These are phyloP conservation scores for Tribolium freemani DNA, from an alignment of 2,888 invertebrate genomes.

Conservation along the genomic window DNA sequence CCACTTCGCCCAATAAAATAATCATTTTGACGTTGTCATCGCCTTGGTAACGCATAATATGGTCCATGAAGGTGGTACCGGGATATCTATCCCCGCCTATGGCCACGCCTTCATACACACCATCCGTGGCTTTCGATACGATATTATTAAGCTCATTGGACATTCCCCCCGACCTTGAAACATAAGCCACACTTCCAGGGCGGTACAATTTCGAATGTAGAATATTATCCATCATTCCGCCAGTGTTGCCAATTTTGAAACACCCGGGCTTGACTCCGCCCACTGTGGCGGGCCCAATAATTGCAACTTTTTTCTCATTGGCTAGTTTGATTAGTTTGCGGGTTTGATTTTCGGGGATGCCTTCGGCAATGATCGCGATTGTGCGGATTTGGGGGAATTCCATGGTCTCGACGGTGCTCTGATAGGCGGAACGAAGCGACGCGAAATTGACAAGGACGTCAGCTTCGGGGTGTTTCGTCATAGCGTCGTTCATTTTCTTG, in stretches of 20 bases:
- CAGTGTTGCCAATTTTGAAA: conserved; percentile 99
- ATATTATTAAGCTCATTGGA: conserved; percentile 99
- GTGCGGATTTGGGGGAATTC: conserved; percentile 94
- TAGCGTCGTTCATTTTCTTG: conserved; percentile 97
- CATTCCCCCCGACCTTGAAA: conserved; percentile 99
- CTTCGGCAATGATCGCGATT: conserved; percentile 99
- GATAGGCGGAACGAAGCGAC: conserved; percentile 96
- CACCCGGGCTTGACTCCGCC: conserved; percentile 99
- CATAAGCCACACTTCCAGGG: conserved; percentile 97
- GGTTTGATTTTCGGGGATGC: conserved; percentile 99
- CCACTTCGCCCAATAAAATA: conserved; percentile 97
- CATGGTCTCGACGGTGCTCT: conserved; percentile 95
- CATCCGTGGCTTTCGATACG: conserved; percentile 95
- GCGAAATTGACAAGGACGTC: conserved; percentile 98
- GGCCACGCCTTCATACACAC: conserved; percentile 97
- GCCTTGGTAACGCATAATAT: conserved; percentile 88
- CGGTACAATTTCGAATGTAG: conserved; percentile 96
- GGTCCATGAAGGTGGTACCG: conserved; percentile 98
- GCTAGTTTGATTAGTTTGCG: conserved; percentile 90
- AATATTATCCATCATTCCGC: conserved; percentile 99
- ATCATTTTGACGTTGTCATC: conserved; percentile 93
- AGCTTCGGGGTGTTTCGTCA: conserved; percentile 94
- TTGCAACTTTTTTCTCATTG: conserved; percentile 76
- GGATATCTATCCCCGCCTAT: conserved; percentile 98
- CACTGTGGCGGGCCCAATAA: conserved; percentile 85